Percentiles rank a stretch among this genome's conserved stretches.
These are phyloP conservation scores for Upupa epops DNA, from an alignment of 2,113 vertebrate genomes.

Conservation along the genomic window DNA sequence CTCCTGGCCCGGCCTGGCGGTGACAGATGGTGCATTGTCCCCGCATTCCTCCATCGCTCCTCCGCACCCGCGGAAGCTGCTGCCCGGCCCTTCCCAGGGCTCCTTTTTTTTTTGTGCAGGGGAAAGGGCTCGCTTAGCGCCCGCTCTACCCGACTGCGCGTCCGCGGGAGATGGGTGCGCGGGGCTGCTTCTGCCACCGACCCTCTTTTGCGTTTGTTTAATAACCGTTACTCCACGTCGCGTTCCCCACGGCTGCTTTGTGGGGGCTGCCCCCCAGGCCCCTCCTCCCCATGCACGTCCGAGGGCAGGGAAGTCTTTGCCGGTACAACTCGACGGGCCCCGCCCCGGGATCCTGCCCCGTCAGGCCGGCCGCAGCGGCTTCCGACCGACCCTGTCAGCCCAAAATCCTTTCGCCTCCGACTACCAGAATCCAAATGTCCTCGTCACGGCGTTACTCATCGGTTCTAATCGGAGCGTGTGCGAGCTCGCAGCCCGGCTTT, in stretches of 20 bases:
- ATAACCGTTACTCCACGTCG: neutral
- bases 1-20: slow-evolving; percentile 58
- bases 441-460: slow-evolving; percentile 55
- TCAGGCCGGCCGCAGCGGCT: neutral
- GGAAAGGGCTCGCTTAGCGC: neutral
- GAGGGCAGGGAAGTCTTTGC: neutral
- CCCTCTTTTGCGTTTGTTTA: neutral
- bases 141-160: neutral
- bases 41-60: slow-evolving; percentile 61
- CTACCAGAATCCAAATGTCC: slow-evolving; percentile 22
- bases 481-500: slow-evolving; percentile 21
- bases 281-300: neutral
- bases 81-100: neutral
- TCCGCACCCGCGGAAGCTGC: slow-evolving; percentile 6
- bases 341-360: neutral
- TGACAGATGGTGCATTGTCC: slow-evolving; percentile 67
- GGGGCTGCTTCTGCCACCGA: neutral
- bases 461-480: slow-evolving; percentile 60
- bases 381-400: neutral
- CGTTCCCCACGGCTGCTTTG: neutral
- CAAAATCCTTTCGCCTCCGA: neutral
- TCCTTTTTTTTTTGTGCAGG: neutral
- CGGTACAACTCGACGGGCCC: no score
- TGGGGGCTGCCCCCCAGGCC: neutral
- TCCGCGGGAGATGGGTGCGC: neutral